Evolutionary conservation across 2,113 vertebrate genomes (phyloP), one percentile per base, ranked within the genome.

Genomic region (Chamaea fasciata): DNA sequence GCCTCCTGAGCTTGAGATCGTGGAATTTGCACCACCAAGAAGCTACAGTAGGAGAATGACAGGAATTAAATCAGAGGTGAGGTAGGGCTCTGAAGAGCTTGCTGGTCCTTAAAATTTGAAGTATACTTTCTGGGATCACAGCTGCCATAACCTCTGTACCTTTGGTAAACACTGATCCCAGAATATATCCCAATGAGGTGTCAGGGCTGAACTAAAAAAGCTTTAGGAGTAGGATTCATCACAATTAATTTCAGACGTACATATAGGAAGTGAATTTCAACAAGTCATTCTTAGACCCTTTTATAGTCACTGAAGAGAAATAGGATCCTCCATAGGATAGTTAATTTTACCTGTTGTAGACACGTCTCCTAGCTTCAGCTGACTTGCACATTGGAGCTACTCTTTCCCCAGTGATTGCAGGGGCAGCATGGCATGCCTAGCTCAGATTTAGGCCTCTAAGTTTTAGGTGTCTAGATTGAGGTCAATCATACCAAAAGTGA

Each of bases 1-100:
- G 7, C 30, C 28, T 83, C 15, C 33, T 68, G 57, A 69, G 41
- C 57, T 26, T 65, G 13, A 73, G 8, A 13, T 14, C 0, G 0
- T 70, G 65, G 20, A 75, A 78, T 75, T 37, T 71, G 15, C 8
- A 77, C 49, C 47, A 63, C 16, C 18, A 46, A 70, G 47, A 77
- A 65, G 3, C n/a, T 31, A 55, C 17, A 63, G 35, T 3, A 41
- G 16, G 27, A 56, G 19, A 68, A 87, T 28, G 35, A 57, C 17
- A 79, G 14, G 22, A n/a, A 50, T 35, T 17, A 84, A 53, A 31
- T 55, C 41, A 77, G 21, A 83, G 15, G 24, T 6, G 6, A 60
- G 9, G 7, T 28, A 59, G 24, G 10, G 13, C 14, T 79, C 35
- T 64, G 27, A 85, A 55, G 17, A 39, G 13, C 42, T 35, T 76